Conservation (phyloP, 2,797 vertebrate species). For the Poeciliopsis paucimaculata region DNA sequence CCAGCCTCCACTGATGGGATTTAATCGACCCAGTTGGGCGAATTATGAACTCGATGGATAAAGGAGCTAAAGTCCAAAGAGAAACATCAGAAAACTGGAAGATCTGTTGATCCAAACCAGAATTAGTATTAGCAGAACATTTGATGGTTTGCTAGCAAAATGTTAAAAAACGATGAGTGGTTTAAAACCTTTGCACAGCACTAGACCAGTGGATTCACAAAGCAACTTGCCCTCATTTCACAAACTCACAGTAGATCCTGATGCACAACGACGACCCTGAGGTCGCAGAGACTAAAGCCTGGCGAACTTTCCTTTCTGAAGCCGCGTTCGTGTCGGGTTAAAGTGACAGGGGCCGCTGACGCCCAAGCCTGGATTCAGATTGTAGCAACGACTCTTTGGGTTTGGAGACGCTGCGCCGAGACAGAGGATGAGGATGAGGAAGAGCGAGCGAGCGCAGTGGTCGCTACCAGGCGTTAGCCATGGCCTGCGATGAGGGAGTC, state of each 20-base stretch:
- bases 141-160: not conserved
- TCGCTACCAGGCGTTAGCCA: conserved; percentile 16
- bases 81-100: not conserved
- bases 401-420: conserved; percentile 51
- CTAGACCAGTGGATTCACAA: conserved; percentile 45
- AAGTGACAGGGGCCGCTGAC: conserved; percentile 43
- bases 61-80: not conserved
- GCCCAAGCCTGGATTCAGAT: conserved; percentile 81
- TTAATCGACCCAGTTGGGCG: not conserved
- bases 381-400: conserved; percentile 64
- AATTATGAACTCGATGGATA: not conserved
- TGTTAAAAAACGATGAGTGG: not conserved
- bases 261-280: conserved; percentile 69
- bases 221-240: conserved; percentile 85
- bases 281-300: conserved; percentile 53
- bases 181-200: conserved; percentile 21
- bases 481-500: conserved; percentile 63
- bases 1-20: not conserved
- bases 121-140: not conserved
- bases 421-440: conserved; percentile 34
- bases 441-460: conserved; percentile 58
- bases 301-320: conserved; percentile 65
- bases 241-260: conserved; percentile 76
- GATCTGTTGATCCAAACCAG: not conserved
- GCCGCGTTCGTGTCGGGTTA: conserved; percentile 57